A percentile compares a stretch with the other conserved stretches of the same genome.
phyloP scores from a whole-genome alignment of 2,113 vertebrate species.

The Odontophorus gujanensis region DNA sequence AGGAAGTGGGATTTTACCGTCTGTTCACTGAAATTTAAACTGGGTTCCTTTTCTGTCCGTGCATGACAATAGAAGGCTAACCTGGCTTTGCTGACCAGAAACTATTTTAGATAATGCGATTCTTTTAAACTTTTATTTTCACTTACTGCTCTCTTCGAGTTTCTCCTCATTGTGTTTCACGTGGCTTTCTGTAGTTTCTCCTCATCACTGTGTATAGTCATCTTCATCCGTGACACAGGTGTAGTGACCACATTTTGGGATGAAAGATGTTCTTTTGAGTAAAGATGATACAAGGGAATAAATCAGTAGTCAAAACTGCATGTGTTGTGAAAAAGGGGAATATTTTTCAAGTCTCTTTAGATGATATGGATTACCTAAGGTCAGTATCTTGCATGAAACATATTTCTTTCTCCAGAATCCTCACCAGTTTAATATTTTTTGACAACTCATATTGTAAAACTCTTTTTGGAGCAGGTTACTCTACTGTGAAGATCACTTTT shows the following conservation, averaged over 20 bases:
- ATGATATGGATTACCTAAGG: not conserved
- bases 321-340: not conserved
- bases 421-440: not conserved
- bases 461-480: not conserved
- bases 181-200: not conserved
- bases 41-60: not conserved
- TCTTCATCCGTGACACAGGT: not conserved
- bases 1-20: slow-evolving; percentile 58
- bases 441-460: not conserved
- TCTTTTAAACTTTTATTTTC: not conserved
- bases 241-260: not conserved
- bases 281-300: not conserved
- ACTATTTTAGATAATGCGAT: not conserved
- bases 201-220: not conserved
- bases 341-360: not conserved
- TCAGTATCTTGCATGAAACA: not conserved
- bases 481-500: not conserved
- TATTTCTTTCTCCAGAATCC: not conserved
- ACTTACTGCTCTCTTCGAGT: not conserved
- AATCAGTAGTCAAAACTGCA: not conserved
- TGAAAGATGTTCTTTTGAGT: not conserved
- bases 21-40: slow-evolving; percentile 59
- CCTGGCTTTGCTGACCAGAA: not conserved
- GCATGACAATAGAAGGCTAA: slow-evolving; percentile 10
- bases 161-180: not conserved